Evolutionary conservation across 1,140 invertebrate species (phyloP).

Genomic region (Zophobas atratus): DNA sequence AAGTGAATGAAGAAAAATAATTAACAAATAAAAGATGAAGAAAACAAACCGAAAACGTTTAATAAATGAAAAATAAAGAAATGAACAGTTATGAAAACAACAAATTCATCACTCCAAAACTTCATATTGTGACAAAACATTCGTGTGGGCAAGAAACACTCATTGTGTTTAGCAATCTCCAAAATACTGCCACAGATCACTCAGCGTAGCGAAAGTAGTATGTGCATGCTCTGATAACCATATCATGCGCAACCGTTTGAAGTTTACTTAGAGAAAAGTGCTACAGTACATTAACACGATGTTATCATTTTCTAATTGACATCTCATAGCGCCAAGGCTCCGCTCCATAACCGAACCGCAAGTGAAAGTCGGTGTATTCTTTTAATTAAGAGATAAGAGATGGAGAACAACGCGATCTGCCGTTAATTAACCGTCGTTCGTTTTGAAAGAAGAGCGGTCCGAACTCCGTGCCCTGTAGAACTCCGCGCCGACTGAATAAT

Average conservation of each 20-base stretch:
- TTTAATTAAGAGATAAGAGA: conserved; percentile 41
- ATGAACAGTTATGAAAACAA: no score
- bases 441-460: neutral
- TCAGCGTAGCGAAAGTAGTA: conserved; percentile 8
- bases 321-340: conserved; percentile 25
- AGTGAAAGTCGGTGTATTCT: conserved; percentile 32
- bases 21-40: no score
- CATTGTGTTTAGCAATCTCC: no score
- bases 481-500: neutral
- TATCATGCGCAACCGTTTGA: neutral
- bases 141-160: no score
- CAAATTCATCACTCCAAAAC: no score
- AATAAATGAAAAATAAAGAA: no score
- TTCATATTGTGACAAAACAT: no score
- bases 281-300: conserved; percentile 22
- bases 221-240: conserved; percentile 27
- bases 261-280: conserved; percentile 1
- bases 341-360: neutral
- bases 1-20: no score
- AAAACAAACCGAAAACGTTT: no score
- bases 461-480: neutral
- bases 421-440: conserved; percentile 21
- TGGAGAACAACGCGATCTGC: conserved; percentile 34
- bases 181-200: neutral
- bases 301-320: conserved; percentile 22